Percentiles rank a stretch among this genome's conserved stretches.
Evolutionary conservation across 1,140 invertebrate species (phyloP).

Genomic region (Centruroides vittatus): DNA sequence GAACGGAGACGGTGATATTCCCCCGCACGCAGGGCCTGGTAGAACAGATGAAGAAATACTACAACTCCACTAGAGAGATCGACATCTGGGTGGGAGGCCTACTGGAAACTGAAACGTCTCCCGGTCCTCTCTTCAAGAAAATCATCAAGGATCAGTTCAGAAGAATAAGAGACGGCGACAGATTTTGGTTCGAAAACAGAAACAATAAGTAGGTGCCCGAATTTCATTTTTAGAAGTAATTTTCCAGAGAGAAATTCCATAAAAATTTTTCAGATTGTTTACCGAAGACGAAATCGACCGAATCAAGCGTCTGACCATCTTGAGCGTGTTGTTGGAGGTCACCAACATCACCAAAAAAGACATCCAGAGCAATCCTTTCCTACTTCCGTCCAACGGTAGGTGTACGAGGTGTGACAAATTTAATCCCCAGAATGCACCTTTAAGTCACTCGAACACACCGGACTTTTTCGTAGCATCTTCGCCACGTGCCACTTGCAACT

Average conservation of each 20-base stretch:
- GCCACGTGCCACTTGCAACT: too few relatives aligned
- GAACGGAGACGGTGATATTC: too few relatives aligned
- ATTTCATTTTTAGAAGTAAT: neutral
- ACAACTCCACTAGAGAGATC: constrained; percentile 36
- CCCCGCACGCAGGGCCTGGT: neutral
- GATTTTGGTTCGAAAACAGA: constrained; percentile 44
- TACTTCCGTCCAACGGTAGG: constrained; percentile 20
- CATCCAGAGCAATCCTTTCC: constrained; percentile 42
- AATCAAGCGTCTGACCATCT: constrained; percentile 37
- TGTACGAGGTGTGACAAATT: too few relatives aligned
- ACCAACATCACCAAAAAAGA: constrained; percentile 36
- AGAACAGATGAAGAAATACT: constrained; percentile 25
- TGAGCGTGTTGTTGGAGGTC: constrained; percentile 40
- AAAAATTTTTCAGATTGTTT: constrained; percentile 35
- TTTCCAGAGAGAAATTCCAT: neutral
- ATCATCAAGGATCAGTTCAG: constrained; percentile 41
- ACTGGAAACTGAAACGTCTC: constrained; percentile 40
- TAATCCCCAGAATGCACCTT: too few relatives aligned
- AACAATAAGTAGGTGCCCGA: constrained; percentile 30
- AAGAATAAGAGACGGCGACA: constrained; percentile 38
- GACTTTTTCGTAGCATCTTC: too few relatives aligned
- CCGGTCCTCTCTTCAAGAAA: constrained; percentile 42
- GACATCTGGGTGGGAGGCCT: constrained; percentile 56
- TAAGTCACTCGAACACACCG: too few relatives aligned
- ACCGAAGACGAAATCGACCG: constrained; percentile 35